phyloP scores from a whole-genome alignment of 35 echinoderm and acorn worm genomes.

The Hemicentrotus pulcherrimus region DNA sequence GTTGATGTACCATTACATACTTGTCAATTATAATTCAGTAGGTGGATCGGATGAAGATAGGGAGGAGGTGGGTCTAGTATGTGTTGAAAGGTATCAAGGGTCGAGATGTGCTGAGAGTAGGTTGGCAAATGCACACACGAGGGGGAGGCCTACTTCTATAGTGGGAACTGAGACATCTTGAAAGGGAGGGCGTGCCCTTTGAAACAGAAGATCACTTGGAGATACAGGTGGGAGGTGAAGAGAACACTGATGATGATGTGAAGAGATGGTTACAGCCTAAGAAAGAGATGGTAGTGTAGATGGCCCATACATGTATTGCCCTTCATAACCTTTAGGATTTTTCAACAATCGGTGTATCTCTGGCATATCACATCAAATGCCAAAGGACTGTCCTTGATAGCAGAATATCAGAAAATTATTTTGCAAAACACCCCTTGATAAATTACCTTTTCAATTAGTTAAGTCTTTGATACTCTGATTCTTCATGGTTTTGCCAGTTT shows the following conservation, averaged over 20 bases:
- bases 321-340: not conserved
- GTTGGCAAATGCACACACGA: not conserved
- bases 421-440: no score
- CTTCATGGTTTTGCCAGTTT: not conserved
- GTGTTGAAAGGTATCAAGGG: not conserved
- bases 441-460: not conserved
- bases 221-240: not conserved
- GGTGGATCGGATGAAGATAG: not conserved
- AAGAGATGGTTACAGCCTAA: not conserved
- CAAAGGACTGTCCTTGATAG: not conserved
- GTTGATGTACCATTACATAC: conserved; percentile 11
- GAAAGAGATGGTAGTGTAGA: not conserved
- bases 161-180: not conserved
- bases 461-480: no score
- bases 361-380: not conserved
- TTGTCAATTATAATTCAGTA: not conserved
- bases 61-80: not conserved
- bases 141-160: not conserved
- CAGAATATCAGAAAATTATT: not conserved
- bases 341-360: no score
- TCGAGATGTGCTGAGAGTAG: not conserved
- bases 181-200: not conserved
- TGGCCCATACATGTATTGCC: not conserved
- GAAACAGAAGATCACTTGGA: not conserved
- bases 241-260: not conserved